Evolutionary conservation across 2,888 invertebrate species (phyloP).

Genomic region (Mythimna impura): DNA sequence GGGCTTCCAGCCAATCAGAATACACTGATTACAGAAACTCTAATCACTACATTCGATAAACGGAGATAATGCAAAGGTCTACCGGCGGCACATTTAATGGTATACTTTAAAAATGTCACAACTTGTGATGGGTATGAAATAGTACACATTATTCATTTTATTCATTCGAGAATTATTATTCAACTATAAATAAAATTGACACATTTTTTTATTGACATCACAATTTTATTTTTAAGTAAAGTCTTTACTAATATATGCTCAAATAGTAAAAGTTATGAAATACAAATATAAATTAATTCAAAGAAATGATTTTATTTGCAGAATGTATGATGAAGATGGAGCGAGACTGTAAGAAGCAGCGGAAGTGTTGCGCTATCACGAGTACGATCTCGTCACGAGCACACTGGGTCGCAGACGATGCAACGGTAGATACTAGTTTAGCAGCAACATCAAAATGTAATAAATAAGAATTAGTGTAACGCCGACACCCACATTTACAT

Average conservation of each 20-base stretch:
- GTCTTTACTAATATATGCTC: not conserved
- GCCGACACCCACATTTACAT: constrained; percentile 62
- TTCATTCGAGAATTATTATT: constrained; percentile 56
- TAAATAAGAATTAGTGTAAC: constrained; percentile 73
- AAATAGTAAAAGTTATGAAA: not conserved
- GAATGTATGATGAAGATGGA: not conserved
- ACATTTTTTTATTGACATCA: not conserved
- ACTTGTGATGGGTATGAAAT: constrained; percentile 10
- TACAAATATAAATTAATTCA: not conserved
- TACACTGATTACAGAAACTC: constrained; percentile 9
- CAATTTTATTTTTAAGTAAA: not conserved
- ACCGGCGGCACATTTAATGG: constrained; percentile 10
- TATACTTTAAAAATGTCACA: constrained; percentile 14
- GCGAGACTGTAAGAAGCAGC: constrained; percentile 24
- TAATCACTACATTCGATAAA: constrained; percentile 18
- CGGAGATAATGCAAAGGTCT: constrained; percentile 1
- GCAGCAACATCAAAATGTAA: constrained; percentile 67
- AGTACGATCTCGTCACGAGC: constrained; percentile 78
- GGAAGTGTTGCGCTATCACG: constrained; percentile 61
- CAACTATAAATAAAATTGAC: constrained; percentile 49
- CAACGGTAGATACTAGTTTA: constrained; percentile 80
- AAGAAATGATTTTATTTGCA: not conserved
- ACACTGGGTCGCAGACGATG: constrained; percentile 80
- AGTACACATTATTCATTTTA: constrained; percentile 28
- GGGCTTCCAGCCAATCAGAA: constrained; percentile 11